Evolutionary conservation across 2,888 invertebrate species (phyloP), one percentile per base, ranked within the genome.

Genomic region (Drosophila testacea): DNA sequence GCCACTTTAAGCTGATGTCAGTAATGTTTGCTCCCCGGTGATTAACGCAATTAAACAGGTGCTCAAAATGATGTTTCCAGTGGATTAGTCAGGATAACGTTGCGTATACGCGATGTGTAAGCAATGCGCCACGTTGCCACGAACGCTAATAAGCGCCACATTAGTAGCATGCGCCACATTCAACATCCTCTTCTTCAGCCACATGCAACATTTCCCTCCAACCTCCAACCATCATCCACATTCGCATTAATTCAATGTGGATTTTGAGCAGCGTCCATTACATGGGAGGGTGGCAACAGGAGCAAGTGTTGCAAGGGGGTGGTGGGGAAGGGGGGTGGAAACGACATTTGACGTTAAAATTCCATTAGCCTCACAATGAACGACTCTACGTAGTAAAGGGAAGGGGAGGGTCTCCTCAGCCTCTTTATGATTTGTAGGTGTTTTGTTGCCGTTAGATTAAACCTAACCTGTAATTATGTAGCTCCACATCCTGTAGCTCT

Each of bases 21-120:
- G 81, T 84, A 84, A 83, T 79, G 83, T 77, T 87, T 84, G 88
- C 82, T 84, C 52, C 70, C 79, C 72, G 84, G 86, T 88, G 90
- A 91, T 91, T 91, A 91, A 89, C 83, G 91, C 89, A 91, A 91
- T 91, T 91, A 91, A 90, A 85, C 91, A 91, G 91, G 91, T 91
- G 91, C 89, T 91, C 88, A 79, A 82, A 91, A 91, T 90, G 91
- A 83, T 85, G 88, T 90, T 91, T 84, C 81, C 82, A 83, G 57
- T 87, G 86, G 90, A 90, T 91, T 91, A 91, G 79, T 55, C 30
- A 10, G 42, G 42, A 27, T 46, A 47, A 47, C 57, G 47, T 28
- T 36, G 57, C 57, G 57, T 57, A 57, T 57, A 57, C 57, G 57
- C 57, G 47, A 57, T 57, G 56, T 28, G 30, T 39, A 22, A 22